Base-by-base conservation (phyloP, 37 sponge, comb jelly and placozoan species). In the Ephydatia muelleri region DNA sequence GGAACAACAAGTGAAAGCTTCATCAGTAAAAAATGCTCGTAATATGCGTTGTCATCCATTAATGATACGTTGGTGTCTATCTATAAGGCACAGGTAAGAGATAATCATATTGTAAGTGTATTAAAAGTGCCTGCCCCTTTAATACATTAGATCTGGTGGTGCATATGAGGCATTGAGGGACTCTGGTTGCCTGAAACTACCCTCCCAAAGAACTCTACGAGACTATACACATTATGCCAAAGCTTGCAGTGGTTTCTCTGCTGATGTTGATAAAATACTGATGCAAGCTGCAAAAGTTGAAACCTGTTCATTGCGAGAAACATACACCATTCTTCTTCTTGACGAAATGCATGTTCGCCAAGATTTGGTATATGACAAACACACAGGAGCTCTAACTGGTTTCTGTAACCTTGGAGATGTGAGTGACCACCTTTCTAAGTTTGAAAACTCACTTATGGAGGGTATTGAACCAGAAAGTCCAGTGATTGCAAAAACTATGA, bases 281-380 rank as follows among this genome's bases (percentile, higher is more conserved):
- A 81, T 70, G 21, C 22, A 73, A 37, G 87, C 66, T 32, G 72
- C 81, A 25, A 80, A 72, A 40, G 75, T 79, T 6, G 75, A 65
- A 19, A 65, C 68, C 2, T 86, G 73, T 26, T 68, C 74, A 38
- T 80, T 80, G 67, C 30, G 65, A 79, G 73, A 86, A 43, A 80
- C 73, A 75, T 75, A 43, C 65, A 43, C 49, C 2, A 25, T 86
- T n/a, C 67, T 85, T n/a, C 74, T 80, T 14, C 67, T 86, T 0
- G 87, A 86, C 38, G 81, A 86, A 32, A 86, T 85, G 86, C 72
- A 85, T 72, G 67, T 85, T 29, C 38, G 57, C 14, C 49, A 86
- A 66, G 81, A 86, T 72, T 39, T 86, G 23, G 75, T 86, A 22
- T 86, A 47, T 72, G 76, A 86, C 81, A 86, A 86, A 35, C 87